Percentiles rank a stretch among this genome's conserved stretches.
Conservation (phyloP, 2,888 invertebrate genomes). For the Sminthurides aquaticus region DNA sequence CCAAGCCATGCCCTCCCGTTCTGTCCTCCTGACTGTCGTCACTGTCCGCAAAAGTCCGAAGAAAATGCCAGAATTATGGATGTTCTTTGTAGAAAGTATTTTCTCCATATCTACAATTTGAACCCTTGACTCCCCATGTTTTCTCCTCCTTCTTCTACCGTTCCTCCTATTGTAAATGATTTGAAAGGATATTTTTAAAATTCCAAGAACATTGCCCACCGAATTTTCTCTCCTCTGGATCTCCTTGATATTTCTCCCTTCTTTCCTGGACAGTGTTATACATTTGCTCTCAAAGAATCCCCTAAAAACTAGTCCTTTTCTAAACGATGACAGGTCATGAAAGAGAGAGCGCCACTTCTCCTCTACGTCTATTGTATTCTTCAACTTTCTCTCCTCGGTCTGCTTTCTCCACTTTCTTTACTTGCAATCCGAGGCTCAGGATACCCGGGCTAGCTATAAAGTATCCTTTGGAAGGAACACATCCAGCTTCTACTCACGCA, state of each 20-base stretch:
- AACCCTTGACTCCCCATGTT: neutral
- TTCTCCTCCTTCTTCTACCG: neutral
- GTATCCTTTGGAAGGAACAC: too few relatives aligned
- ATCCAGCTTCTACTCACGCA: too few relatives aligned
- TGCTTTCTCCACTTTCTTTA: neutral
- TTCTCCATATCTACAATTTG: too few relatives aligned
- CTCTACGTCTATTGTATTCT: neutral
- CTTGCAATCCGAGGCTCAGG: neutral
- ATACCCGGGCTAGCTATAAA: neutral
- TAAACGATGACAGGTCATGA: neutral
- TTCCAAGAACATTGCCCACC: neutral
- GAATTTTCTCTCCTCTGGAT: neutral
- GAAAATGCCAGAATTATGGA: too few relatives aligned
- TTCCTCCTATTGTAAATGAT: neutral
- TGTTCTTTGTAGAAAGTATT: too few relatives aligned
- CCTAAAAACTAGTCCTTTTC: too few relatives aligned
- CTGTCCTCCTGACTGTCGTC: too few relatives aligned
- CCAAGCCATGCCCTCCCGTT: too few relatives aligned
- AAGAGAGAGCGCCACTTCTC: neutral
- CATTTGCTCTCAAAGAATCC: too few relatives aligned
- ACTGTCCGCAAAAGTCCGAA: too few relatives aligned
- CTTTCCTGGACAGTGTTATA: too few relatives aligned
- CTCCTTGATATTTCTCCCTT: neutral
- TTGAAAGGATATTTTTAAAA: neutral
- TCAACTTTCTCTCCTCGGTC: neutral